Conservation (phyloP, 2,888 invertebrate genomes). For the Tinea pellionella region DNA sequence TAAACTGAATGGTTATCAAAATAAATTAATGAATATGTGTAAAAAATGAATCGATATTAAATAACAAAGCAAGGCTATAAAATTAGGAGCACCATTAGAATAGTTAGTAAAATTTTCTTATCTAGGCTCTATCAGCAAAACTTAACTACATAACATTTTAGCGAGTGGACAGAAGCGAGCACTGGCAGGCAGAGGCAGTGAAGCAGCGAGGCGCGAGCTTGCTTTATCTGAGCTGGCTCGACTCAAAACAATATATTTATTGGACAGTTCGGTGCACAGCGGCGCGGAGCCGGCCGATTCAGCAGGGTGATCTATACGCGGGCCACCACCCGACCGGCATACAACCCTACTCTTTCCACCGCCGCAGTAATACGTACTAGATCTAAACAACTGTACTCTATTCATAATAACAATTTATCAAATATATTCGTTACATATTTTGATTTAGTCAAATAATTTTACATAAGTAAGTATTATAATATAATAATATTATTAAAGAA, state of each 20-base stretch:
- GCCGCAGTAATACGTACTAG: neutral
- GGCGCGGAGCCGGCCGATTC: constrained; percentile 39
- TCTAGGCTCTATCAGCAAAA: neutral
- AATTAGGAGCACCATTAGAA: too few relatives aligned
- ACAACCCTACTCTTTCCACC: neutral
- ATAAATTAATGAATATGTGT: too few relatives aligned
- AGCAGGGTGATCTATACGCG: constrained; percentile 59
- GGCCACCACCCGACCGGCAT: constrained; percentile 22
- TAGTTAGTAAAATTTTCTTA: neutral
- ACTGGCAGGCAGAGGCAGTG: constrained; percentile 28
- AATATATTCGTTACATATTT: neutral
- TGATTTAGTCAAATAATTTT: neutral
- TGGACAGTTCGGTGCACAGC: constrained; percentile 49
- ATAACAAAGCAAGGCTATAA: too few relatives aligned
- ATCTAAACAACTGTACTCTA: neutral
- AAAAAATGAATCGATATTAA: too few relatives aligned
- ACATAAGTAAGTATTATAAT: too few relatives aligned
- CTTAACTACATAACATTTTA: neutral
- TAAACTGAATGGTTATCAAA: too few relatives aligned
- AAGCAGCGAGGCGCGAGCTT: constrained; percentile 59
- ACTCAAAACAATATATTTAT: constrained; percentile 66
- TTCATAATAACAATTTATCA: neutral
- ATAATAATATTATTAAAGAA: neutral
- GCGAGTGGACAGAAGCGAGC: constrained; percentile 2
- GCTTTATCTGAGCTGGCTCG: constrained; percentile 61